Percentiles rank a stretch among this genome's conserved stretches.
Evolutionary conservation across 1,140 invertebrate species (phyloP).

Genomic region (honey bee (Apis mellifera)): DNA sequence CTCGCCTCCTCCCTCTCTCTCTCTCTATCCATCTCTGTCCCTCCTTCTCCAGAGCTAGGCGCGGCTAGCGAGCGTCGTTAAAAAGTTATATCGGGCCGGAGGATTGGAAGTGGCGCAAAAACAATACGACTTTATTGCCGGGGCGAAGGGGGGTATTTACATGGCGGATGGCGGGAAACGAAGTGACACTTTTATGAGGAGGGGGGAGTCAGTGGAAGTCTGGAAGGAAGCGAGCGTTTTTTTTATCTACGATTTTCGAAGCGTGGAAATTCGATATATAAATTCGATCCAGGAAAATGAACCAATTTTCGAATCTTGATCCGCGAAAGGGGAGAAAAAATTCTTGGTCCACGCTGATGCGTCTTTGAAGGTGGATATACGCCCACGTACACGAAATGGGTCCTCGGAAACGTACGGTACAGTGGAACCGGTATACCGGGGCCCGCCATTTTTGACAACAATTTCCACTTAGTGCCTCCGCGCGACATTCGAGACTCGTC

Average conservation of each 20-base stretch:
- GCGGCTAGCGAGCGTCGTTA: constrained; percentile 70
- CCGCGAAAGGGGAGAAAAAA: no score
- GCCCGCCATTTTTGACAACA: constrained; percentile 78
- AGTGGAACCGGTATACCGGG: constrained; percentile 56
- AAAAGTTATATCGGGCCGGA: constrained; percentile 74
- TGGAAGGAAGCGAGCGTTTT: background rate
- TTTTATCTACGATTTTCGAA: background rate
- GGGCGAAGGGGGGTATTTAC: background rate
- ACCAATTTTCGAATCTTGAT: no score
- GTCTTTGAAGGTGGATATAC: no score
- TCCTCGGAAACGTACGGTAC: constrained; percentile 62
- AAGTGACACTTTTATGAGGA: constrained; percentile 56
- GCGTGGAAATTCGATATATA: no score
- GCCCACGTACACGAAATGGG: constrained; percentile 54
- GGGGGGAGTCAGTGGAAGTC: background rate
- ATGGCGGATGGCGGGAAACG: constrained; percentile 47
- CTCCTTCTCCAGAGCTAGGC: background rate
- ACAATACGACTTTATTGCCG: constrained; percentile 77
- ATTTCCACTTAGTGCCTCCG: constrained; percentile 80
- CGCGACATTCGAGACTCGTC: constrained; percentile 70
- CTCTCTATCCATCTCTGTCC: background rate
- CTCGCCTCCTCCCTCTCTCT: constrained; percentile 27
- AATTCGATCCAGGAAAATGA: background rate
- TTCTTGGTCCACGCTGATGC: background rate
- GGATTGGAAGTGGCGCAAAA: constrained; percentile 74